Evolutionary conservation across 2,797 vertebrate genomes (phyloP).

Genomic region (Gymnoscopelus microlampas): DNA sequence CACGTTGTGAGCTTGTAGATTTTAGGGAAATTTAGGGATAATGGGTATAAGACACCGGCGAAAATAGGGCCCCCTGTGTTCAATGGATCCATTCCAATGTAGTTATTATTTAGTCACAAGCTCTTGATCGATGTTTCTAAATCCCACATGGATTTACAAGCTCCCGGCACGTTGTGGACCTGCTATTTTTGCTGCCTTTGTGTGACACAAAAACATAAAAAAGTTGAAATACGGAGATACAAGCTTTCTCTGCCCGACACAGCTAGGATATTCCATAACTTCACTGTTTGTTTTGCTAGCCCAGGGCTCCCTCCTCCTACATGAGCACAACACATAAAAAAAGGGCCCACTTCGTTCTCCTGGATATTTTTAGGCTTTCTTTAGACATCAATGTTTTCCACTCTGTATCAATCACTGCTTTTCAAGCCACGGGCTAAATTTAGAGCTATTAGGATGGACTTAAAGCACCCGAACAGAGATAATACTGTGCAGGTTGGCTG

Average conservation of each 20-base stretch:
- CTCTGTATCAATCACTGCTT: slow-evolving; percentile 64
- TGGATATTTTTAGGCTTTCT: slow-evolving; percentile 72
- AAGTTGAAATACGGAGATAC: no score
- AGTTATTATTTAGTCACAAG: no score
- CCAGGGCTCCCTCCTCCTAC: slow-evolving; percentile 43
- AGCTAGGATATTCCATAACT: slow-evolving; percentile 2
- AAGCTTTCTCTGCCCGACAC: background rate
- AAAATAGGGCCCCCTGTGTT: no score
- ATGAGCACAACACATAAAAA: slow-evolving; percentile 50
- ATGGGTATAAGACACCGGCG: no score
- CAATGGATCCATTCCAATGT: no score
- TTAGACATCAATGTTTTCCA: slow-evolving; percentile 59
- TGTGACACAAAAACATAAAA: no score
- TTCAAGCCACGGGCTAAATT: slow-evolving; percentile 64
- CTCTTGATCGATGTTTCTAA: background rate
- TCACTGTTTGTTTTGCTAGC: slow-evolving; percentile 72
- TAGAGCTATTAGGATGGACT: slow-evolving; percentile 44
- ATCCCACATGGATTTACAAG: no score
- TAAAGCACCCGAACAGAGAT: slow-evolving; percentile 57
- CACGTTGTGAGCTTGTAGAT: no score
- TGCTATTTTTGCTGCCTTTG: no score
- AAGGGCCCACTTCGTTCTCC: slow-evolving; percentile 50
- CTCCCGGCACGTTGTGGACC: no score
- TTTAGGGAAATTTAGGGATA: no score
- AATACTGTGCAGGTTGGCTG: slow-evolving; percentile 55